These are phyloP conservation scores for Todiramphus saurophagus DNA, from an alignment of 2,113 vertebrate species.

Conservation along the genomic window DNA sequence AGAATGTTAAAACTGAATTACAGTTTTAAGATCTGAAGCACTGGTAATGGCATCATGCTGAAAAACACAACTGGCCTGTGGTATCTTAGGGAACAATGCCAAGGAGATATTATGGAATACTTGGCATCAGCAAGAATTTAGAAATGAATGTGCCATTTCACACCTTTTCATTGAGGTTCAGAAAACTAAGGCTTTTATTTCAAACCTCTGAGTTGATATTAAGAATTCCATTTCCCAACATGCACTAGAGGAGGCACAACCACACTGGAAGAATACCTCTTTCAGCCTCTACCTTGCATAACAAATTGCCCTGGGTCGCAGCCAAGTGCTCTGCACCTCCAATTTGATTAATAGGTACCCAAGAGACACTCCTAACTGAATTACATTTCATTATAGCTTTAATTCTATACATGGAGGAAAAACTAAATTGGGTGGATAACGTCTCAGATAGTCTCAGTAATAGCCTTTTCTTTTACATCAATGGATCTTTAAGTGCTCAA, in stretches of 20 bases:
- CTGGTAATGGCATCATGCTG: neutral
- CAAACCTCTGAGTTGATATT: neutral
- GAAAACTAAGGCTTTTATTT: neutral
- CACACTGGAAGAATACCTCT: neutral
- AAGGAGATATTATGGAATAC: neutral
- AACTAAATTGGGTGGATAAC: neutral
- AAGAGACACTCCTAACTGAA: neutral
- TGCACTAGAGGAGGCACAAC: neutral
- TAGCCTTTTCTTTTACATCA: neutral
- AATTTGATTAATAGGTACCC: neutral
- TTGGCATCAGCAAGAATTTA: neutral
- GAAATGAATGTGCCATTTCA: neutral
- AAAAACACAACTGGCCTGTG: neutral
- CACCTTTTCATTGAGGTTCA: neutral
- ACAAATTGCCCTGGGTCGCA: neutral
- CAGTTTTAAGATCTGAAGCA: neutral
- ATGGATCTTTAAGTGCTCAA: neutral
- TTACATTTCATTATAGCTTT: neutral
- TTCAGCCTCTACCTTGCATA: neutral
- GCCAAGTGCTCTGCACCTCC: neutral
- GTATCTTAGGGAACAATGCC: neutral
- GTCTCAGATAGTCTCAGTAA: neutral
- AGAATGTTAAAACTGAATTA: neutral
- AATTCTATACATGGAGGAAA: neutral
- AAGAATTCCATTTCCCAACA: neutral